phyloP scores from a whole-genome alignment of 1,140 invertebrate species.

The Monochamus saltuarius region DNA sequence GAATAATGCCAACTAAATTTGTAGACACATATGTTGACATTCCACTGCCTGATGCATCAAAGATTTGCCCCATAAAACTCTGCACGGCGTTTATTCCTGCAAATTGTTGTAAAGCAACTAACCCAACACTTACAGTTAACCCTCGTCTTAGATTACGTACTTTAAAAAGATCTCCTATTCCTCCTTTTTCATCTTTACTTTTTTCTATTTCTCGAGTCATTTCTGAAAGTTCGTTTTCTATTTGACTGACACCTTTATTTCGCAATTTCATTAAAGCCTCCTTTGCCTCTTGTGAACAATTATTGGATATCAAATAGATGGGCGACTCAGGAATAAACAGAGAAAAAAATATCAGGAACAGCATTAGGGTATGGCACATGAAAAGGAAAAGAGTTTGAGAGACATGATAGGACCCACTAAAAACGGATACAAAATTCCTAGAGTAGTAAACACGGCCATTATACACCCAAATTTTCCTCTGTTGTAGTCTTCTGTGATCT shows the following conservation, averaged over 20 bases:
- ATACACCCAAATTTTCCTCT: conserved; percentile 38
- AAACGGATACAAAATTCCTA: conserved; percentile 53
- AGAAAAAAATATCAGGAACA: conserved; percentile 58
- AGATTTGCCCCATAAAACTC: conserved; percentile 76
- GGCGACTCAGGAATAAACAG: conserved; percentile 71
- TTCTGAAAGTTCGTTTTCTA: conserved; percentile 20
- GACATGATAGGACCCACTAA: conserved; percentile 59
- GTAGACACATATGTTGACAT: conserved; percentile 60
- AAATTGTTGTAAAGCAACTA: conserved; percentile 86
- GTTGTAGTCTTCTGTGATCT: conserved; percentile 51
- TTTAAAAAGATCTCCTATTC: conserved; percentile 21
- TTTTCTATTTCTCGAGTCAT: conserved; percentile 8
- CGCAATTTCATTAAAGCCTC: conserved; percentile 64
- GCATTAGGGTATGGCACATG: conserved; percentile 53
- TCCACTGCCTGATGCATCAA: conserved; percentile 60
- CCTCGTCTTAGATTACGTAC: conserved; percentile 61
- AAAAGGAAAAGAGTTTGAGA: conserved; percentile 58
- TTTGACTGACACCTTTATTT: conserved; percentile 52
- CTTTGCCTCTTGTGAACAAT: conserved; percentile 61
- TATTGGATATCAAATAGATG: conserved; percentile 63
- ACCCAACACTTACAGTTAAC: conserved; percentile 68
- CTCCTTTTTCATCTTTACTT: conserved; percentile 41
- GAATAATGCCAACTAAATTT: conserved; percentile 77
- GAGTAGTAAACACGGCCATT: conserved; percentile 35
- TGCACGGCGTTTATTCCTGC: conserved; percentile 84